A percentile compares a stretch with the other conserved stretches of the same genome.
Conservation (phyloP, 2,888 invertebrate genomes). For the Parnassius apollo region DNA sequence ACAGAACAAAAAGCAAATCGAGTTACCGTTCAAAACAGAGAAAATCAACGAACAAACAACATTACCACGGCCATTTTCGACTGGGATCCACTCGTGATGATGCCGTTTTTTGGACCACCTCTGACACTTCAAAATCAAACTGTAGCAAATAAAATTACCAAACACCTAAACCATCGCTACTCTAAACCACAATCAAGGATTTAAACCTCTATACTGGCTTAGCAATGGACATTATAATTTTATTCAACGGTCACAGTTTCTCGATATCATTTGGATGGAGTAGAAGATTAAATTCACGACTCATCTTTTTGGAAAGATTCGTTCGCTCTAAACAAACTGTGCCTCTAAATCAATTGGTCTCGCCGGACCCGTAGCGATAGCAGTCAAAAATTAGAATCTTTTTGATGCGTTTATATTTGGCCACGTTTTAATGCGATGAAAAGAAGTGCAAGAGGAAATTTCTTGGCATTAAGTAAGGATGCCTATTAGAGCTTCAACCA, state of each 20-base stretch:
- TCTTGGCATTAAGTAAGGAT: no score
- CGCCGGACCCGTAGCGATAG: slow-evolving; percentile 41
- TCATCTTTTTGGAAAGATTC: slow-evolving; percentile 70
- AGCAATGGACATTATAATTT: slow-evolving; percentile 39
- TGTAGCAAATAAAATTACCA: background rate
- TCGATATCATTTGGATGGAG: slow-evolving; percentile 10
- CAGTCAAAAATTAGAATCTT: slow-evolving; percentile 46
- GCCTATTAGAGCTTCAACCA: no score
- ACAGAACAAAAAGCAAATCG: slow-evolving; percentile 76
- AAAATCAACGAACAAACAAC: slow-evolving; percentile 78
- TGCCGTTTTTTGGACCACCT: slow-evolving; percentile 61
- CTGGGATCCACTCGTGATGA: slow-evolving; percentile 74
- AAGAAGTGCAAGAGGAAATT: slow-evolving; percentile 33
- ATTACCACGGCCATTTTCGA: slow-evolving; percentile 77
- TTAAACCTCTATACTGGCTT: background rate
- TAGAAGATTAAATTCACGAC: slow-evolving; percentile 67
- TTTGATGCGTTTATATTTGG: slow-evolving; percentile 33
- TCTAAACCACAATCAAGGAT: background rate
- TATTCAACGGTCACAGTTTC: background rate
- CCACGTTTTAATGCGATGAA: slow-evolving; percentile 38
- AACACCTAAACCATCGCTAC: slow-evolving; percentile 39
- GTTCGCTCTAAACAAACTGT: slow-evolving; percentile 72
- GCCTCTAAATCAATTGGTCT: slow-evolving; percentile 69
- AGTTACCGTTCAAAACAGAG: slow-evolving; percentile 77
- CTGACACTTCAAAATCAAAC: slow-evolving; percentile 11